Evolutionary conservation across 2,888 invertebrate genomes (phyloP), one percentile per base, ranked within the genome.

Genomic region (Sipha maydis): DNA sequence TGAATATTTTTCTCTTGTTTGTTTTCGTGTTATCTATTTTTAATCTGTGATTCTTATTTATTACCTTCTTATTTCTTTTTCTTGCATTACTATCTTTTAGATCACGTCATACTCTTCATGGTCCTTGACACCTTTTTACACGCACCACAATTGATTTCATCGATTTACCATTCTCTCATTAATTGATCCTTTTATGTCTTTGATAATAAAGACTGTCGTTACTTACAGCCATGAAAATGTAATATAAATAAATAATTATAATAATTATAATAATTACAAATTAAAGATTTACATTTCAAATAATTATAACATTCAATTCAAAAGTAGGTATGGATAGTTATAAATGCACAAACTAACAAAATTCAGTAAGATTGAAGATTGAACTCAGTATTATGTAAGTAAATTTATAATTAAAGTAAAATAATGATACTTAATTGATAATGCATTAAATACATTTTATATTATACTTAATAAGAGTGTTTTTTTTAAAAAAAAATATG

Each of bases 71-170:
- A 34, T 38, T 56, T 48, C 41, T 41, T 9, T 61, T 31, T 69
- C 31, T 31, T 11, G 48, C 69, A 31, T 48, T 85, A 34, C 34
- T 34, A 78, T 78, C 48, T 38, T 69, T 85, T 31, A 69, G 1
- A 76, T 76, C 73, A 75, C 41, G 28, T 38, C 67, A 31, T 61
- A 38, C 48, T 77, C 48, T 77, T 85, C 77, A 19, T 67, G 61
- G 77, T 77, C 85, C 85, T 85, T 85, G 85, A 85, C 85, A 85
- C 85, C 85, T 85, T 85, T 83, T 34, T 17, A 48, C 31, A 31
- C 31, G 48, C n/a, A n/a, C 85, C 11, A 48, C 67, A 31, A 78
- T 85, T 54, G 77, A 85, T 78, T 78, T 34, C 69, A 78, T 85
- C 77, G 69, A 78, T 69, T 85, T 69, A 69, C 85, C 85, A n/a